Evolutionary conservation across 1,140 invertebrate genomes (phyloP).

Genomic region (Oryctes rhinoceros): DNA sequence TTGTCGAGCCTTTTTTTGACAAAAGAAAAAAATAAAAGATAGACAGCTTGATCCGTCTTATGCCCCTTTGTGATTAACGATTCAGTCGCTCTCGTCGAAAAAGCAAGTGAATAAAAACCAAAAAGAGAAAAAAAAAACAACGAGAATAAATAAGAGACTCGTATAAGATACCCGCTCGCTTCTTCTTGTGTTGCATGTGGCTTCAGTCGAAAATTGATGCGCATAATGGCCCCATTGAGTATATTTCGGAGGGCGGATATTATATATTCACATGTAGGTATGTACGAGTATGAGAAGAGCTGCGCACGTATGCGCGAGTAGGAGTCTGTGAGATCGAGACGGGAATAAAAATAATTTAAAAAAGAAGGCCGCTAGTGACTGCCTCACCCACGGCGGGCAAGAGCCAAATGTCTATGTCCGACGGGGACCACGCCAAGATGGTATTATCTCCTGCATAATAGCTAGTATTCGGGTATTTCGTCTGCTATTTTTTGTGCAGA

Average conservation of each 20-base stretch:
- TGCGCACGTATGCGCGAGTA: neutral
- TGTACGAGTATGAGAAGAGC: neutral
- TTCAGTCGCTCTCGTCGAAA: neutral
- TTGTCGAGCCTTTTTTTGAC: neutral
- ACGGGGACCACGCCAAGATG: neutral
- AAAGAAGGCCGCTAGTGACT: neutral
- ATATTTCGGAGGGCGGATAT: neutral
- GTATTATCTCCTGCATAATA: slow-evolving; percentile 9
- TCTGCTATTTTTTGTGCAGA: too few relatives aligned
- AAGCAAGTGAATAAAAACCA: slow-evolving; percentile 6
- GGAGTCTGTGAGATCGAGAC: neutral
- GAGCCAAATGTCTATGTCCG: slow-evolving; percentile 1
- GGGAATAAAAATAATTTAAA: slow-evolving; percentile 15
- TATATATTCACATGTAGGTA: slow-evolving; percentile 19
- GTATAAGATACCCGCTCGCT: neutral
- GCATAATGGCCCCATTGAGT: slow-evolving; percentile 9
- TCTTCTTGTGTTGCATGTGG: neutral
- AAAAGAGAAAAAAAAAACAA: neutral
- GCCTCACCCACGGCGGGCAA: slow-evolving; percentile 12
- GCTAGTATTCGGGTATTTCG: too few relatives aligned
- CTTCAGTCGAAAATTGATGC: slow-evolving; percentile 21
- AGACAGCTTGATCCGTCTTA: slow-evolving; percentile 6
- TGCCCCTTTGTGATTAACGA: neutral
- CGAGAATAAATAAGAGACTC: neutral
- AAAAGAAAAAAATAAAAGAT: neutral